phyloP scores from a whole-genome alignment of 2,113 vertebrate genomes.

The Fregata magnificens region DNA sequence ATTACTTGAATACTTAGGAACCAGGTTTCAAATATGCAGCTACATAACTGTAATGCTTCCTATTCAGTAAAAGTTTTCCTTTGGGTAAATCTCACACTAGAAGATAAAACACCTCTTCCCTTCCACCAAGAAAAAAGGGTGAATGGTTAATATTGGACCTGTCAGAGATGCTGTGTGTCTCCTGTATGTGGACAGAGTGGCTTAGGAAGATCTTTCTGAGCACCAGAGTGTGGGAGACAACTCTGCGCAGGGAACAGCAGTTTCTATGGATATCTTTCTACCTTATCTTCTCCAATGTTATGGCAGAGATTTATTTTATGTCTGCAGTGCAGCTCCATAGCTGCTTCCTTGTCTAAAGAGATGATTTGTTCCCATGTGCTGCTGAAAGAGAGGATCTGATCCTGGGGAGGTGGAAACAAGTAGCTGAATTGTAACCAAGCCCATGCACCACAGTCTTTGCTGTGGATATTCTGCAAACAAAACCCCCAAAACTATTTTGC shows the following conservation, averaged over 20 bases:
- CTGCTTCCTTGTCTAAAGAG: background rate
- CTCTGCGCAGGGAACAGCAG: background rate
- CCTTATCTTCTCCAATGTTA: background rate
- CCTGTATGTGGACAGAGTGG: background rate
- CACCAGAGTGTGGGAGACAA: background rate
- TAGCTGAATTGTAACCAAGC: background rate
- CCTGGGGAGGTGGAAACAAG: background rate
- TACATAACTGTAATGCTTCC: background rate
- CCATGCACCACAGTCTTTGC: background rate
- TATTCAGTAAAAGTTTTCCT: background rate
- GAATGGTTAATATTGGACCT: background rate
- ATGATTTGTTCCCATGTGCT: background rate
- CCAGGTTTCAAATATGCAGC: slow-evolving; percentile 29
- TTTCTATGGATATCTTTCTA: background rate
- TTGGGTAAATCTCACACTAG: background rate
- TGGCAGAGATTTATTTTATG: background rate
- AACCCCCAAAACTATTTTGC: rapidly evolving
- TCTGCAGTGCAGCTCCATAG: background rate
- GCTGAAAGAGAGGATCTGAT: background rate
- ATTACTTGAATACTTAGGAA: slow-evolving; percentile 4
- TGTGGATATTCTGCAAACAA: background rate
- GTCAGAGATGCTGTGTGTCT: background rate
- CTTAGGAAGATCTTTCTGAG: background rate
- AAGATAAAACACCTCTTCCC: background rate
- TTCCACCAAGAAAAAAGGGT: background rate